phyloP scores from a whole-genome alignment of 2,797 vertebrate genomes.

The Falco peregrinus region DNA sequence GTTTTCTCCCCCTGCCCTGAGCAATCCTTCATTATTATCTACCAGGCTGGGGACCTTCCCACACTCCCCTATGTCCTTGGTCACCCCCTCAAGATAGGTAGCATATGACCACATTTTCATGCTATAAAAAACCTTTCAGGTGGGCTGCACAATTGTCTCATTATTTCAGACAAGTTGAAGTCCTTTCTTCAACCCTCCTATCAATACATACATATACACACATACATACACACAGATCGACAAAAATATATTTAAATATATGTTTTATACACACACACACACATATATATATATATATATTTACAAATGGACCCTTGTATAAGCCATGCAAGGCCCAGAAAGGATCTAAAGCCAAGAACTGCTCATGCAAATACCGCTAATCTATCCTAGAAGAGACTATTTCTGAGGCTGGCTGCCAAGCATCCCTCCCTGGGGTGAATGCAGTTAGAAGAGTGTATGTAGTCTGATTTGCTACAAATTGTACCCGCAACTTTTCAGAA shows the following conservation, averaged over 20 bases:
- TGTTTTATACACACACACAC: not conserved
- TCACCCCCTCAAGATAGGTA: not conserved
- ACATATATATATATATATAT: not conserved
- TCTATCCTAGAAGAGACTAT: not conserved
- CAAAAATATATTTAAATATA: not conserved
- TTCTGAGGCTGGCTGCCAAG: not conserved
- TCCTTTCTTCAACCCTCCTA: not conserved
- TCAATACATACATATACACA: not conserved
- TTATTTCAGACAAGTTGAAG: not conserved
- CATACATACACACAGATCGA: not conserved
- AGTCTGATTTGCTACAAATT: not conserved
- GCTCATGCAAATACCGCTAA: not conserved
- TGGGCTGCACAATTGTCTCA: not conserved
- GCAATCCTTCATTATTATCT: not conserved
- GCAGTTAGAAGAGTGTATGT: not conserved
- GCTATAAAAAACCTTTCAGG: not conserved
- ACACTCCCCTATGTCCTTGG: accelerated
- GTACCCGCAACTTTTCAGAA: not conserved
- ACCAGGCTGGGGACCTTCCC: not conserved
- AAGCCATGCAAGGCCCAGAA: not conserved
- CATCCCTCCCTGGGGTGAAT: not conserved
- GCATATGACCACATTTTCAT: not conserved
- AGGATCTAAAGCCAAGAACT: not conserved
- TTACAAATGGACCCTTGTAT: not conserved
- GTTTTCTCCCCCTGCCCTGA: not conserved